Base-by-base conservation (phyloP, 2,888 invertebrate genomes). In the Candidula unifasciata region DNA sequence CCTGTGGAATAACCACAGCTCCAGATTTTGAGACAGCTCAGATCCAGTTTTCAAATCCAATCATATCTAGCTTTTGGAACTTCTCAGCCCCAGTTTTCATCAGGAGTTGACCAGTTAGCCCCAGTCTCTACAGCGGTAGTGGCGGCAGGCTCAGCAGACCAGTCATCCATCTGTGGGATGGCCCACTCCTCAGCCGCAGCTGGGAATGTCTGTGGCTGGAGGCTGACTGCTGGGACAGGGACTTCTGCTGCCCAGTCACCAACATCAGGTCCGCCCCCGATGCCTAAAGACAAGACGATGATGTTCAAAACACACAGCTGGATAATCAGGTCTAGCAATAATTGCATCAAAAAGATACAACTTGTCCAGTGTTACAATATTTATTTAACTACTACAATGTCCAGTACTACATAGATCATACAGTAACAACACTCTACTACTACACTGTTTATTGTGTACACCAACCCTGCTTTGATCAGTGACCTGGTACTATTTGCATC, bases 241-340 rank as follows among this genome's bases (percentile, higher is more conserved):
- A 89, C 89, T 76, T 92, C 92, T 30, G 89, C 87, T 35, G 92
- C 92, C 93, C 93, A 93, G 88, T 93, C 92, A 82, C 89, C 89
- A 18, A 92, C 91, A 80, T 91, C 91, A 76, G 88, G 77, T 68
- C 77, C 54, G 71, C 86, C 35, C 78, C 84, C 74, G 77, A 86
- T 77, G 37, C 82, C 82, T 83, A 57, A 10, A 77, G 24, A 77
- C 27, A 52, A 52, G 10, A 52, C 5, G n/a, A 21, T 69, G 3
- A 69, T n/a, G 6, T 44, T 44, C 44, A 44, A 44, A 44, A 44
- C 44, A 44, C 6, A 44, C 44, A 44, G 44, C 6, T 44, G 44
- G 6, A 44, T 44, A 44, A n/a, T n/a, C n/a, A n/a, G n/a, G 44
- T 44, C 44, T 44, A 6, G 44, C 44, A 44, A 44, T 6, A 44